Base-by-base conservation (phyloP, 2,888 invertebrate species). In the Lasioglossum pauxillum region DNA sequence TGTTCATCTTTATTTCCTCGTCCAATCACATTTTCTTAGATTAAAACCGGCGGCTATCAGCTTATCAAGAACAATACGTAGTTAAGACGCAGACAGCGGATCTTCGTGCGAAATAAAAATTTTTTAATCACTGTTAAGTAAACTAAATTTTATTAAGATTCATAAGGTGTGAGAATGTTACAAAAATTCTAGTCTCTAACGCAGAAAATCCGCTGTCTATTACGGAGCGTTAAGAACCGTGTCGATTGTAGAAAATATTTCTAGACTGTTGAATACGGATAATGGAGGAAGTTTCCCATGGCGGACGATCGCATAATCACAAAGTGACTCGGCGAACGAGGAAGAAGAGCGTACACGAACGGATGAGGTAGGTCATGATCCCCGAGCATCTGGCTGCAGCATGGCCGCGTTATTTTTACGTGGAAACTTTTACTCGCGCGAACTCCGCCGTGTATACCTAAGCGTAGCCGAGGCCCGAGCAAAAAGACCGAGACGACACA, bases 361-460 rank as follows among this genome's bases (percentile, higher is more conserved):
- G 41, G 35, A 71, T 83, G 91, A 78, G 57, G 80, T 85, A 91
- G 91, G 88, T 91, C 90, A 69, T 64, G 88, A 72, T 78, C 71
- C 75, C 71, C 73, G 31, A 77, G 82, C 89, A 87, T 90, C 83
- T 89, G 89, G 85, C 67, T 75, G 77, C 76, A 75, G 35, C 46
- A 49, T 72, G 74, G 75, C 53, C 35, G 80, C 82, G 90, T 88
- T 90, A 90, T 91, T 92, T 92, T 91, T 84, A 85, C 83, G 84
- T 78, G n/a, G 67, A 88, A 88, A 83, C 86, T 90, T 86, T 83
- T 75, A 64, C 78, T 38, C 57, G 31, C 81, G 64, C 27, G 80
- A 67, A 79, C 78, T 53, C 53, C 23, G 67, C 79, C 82, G 86
- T 78, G 72, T 73, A 75, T 83, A 83, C 72, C 72, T 64, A 83